Evolutionary conservation across 1,140 invertebrate species (phyloP), one percentile per base, ranked within the genome.

Genomic region (Arion vulgaris): DNA sequence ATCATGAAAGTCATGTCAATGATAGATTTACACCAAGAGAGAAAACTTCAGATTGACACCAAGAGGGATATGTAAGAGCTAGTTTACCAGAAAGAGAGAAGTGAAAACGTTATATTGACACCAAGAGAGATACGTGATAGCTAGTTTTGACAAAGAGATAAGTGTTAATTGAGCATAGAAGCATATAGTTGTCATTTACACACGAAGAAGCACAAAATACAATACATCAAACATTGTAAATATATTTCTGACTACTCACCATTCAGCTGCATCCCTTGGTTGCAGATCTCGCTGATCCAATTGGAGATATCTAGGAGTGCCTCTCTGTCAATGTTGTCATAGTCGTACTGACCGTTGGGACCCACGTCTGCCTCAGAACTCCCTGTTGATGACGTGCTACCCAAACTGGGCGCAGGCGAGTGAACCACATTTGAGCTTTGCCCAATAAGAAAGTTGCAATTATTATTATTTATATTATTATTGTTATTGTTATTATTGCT

Each of bases 261-360:
- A 66, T 66, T 66, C 28, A 66, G 4, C n/a, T 84, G 81, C 49
- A 45, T 69, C 11, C 53, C 71, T 41, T 39, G 74, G 71, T 53
- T 82, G 77, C 84, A 85, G n/a, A 85, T 41, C 77, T 85, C 84
- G 17, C 75, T 82, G 84, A 85, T 85, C 84, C 84, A 85, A 71
- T 85, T 82, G 69, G 84, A 85, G 28, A 85, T 80, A 72, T 85
- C 84, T 36, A 80, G 76, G 51, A 85, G 72, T 19, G 81, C 84
- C 62, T 82, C 81, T 49, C 45, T 38, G 76, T 82, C 80, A 51
- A 82, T 38, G 4, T 51, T 74, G 1, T 81, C 83, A 66, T 84
- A 82, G 41, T 49, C 71, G 39, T 79, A 79, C 76, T 69, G 74
- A 26, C 53, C 49, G 49, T 45, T 74, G 5, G 68, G 69, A 66